Evolutionary conservation across 2,888 invertebrate species (phyloP).

Genomic region (Polylopha cassiicola): DNA sequence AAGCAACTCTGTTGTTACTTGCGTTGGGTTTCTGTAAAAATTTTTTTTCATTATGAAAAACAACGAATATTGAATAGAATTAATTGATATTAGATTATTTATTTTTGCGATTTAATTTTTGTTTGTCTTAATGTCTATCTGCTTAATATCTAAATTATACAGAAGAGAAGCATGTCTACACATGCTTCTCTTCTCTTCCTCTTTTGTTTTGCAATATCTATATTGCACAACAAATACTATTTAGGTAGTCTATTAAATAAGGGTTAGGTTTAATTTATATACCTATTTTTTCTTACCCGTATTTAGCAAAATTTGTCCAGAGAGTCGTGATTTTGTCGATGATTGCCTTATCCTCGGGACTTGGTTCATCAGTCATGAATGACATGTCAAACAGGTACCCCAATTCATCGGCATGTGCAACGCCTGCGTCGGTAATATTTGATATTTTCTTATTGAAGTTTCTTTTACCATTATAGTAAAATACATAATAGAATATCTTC

Average conservation of each 20-base stretch:
- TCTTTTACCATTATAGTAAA: slow-evolving; percentile 44
- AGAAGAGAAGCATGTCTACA: no score
- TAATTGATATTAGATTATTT: no score
- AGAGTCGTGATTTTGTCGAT: slow-evolving; percentile 21
- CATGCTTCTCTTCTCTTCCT: no score
- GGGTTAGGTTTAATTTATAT: no score
- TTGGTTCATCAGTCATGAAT: slow-evolving; percentile 14
- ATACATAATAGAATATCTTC: slow-evolving; percentile 43
- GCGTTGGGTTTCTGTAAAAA: slow-evolving; percentile 19
- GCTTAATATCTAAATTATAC: no score
- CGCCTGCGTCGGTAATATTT: slow-evolving; percentile 30
- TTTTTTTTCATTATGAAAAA: neutral
- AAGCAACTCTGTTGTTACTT: slow-evolving; percentile 10
- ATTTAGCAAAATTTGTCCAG: slow-evolving; percentile 34
- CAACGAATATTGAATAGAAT: neutral
- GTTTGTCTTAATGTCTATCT: no score
- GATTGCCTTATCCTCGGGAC: slow-evolving; percentile 15
- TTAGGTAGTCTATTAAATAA: neutral
- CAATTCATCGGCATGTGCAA: slow-evolving; percentile 39
- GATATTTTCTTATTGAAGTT: slow-evolving; percentile 36
- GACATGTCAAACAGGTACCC: slow-evolving; percentile 40
- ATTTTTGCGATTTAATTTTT: no score
- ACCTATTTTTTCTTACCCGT: no score
- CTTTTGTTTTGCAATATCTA: no score
- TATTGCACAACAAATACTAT: no score